Conservation (phyloP, 1,140 invertebrate genomes). For the Branchinecta lynchi region DNA sequence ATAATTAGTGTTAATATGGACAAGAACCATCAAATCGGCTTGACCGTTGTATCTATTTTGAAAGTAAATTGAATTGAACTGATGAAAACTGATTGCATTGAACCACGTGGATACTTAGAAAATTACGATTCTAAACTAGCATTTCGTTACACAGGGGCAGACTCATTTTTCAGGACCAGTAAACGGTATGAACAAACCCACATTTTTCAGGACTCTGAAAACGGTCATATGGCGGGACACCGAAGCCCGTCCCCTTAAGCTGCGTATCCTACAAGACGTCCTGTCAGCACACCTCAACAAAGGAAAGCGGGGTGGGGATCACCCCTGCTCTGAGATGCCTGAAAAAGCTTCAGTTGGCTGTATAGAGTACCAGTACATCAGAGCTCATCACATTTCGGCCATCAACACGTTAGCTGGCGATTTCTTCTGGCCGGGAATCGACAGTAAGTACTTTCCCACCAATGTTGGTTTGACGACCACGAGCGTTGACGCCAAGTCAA, state of each 20-base stretch:
- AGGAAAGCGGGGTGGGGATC: constrained; percentile 33
- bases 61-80: too few relatives aligned
- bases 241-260: constrained; percentile 45
- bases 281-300: constrained; percentile 43
- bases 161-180: too few relatives aligned
- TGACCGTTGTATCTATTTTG: too few relatives aligned
- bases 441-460: constrained; percentile 43
- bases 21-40: too few relatives aligned
- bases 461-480: too few relatives aligned
- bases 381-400: constrained; percentile 69
- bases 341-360: constrained; percentile 31
- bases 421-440: constrained; percentile 81
- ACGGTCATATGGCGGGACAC: constrained; percentile 59
- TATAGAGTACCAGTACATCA: constrained; percentile 71
- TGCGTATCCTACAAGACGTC: constrained; percentile 53
- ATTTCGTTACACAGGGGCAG: too few relatives aligned
- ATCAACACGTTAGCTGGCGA: constrained; percentile 63
- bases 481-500: too few relatives aligned
- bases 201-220: constrained; percentile 47
- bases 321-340: constrained; percentile 21
- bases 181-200: neutral
- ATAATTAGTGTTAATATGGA: too few relatives aligned
- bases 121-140: too few relatives aligned
- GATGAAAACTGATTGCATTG: too few relatives aligned
- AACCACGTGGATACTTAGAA: too few relatives aligned